Evolutionary conservation across 1,140 invertebrate species (phyloP).

Genomic region (Diachasma alloeum): DNA sequence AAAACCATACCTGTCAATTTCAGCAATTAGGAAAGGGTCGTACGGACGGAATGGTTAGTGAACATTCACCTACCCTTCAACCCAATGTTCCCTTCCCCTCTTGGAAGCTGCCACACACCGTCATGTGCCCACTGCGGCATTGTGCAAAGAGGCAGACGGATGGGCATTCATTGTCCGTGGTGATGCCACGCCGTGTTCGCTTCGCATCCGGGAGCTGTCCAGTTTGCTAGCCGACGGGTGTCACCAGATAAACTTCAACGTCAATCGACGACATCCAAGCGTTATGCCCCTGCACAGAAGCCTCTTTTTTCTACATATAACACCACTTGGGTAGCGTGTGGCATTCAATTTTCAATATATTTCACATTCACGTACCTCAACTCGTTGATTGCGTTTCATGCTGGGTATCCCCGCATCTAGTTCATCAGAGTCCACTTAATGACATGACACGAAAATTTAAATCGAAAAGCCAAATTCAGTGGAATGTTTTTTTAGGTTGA

Average conservation of each 20-base stretch:
- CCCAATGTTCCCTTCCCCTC: not conserved
- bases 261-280: constrained; percentile 31
- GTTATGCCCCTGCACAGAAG: constrained; percentile 7
- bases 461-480: not conserved
- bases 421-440: not conserved
- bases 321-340: constrained; percentile 10
- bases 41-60: not conserved
- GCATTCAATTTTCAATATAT: constrained; percentile 33
- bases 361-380: not conserved
- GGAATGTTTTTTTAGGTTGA: not conserved
- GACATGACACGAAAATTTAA: not conserved
- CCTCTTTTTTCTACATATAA: not conserved
- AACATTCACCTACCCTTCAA: constrained; percentile 9
- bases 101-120: constrained; percentile 16
- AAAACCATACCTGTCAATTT: constrained; percentile 18
- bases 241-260: constrained; percentile 44
- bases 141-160: constrained; percentile 39
- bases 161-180: constrained; percentile 38
- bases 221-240: constrained; percentile 34
- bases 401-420: too few species aligned
- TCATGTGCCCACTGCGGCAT: constrained; percentile 30
- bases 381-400: constrained; percentile 1
- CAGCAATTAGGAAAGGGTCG: constrained; percentile 14
- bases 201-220: constrained; percentile 37
- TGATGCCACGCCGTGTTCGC: constrained; percentile 29